phyloP scores from a whole-genome alignment of 2,113 vertebrate genomes.

The Eulemur rufifrons region DNA sequence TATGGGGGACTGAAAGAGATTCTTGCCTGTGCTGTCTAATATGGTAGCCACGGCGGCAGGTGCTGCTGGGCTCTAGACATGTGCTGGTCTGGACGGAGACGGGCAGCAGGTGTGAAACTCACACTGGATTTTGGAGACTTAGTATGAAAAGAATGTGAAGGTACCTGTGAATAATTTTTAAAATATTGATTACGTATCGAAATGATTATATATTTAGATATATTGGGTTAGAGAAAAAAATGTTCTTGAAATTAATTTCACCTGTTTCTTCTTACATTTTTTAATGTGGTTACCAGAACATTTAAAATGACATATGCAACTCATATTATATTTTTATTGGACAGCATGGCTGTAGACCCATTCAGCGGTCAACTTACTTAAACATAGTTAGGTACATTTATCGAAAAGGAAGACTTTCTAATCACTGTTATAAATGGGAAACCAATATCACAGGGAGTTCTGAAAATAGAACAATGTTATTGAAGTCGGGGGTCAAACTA shows the following conservation, averaged over 20 bases:
- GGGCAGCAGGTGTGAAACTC: neutral
- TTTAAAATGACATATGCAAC: neutral
- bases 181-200: neutral
- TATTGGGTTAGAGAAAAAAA: neutral
- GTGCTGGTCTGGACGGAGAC: neutral
- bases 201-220: neutral
- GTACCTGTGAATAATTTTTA: neutral
- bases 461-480: neutral
- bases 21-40: neutral
- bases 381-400: neutral
- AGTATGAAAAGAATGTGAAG: neutral
- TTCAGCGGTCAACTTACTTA: neutral
- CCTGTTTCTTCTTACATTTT: neutral
- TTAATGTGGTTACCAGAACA: neutral
- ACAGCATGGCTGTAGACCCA: neutral
- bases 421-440: neutral
- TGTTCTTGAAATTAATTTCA: neutral
- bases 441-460: neutral
- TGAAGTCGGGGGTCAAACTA: neutral
- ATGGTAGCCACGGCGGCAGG: fast-evolving
- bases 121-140: neutral
- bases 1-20: neutral
- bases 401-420: neutral
- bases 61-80: too few species aligned
- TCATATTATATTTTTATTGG: neutral